Percentiles rank a stretch among this genome's conserved stretches.
Evolutionary conservation across 2,797 vertebrate genomes (phyloP).

Genomic region (Synaphobranchus kaupii): DNA sequence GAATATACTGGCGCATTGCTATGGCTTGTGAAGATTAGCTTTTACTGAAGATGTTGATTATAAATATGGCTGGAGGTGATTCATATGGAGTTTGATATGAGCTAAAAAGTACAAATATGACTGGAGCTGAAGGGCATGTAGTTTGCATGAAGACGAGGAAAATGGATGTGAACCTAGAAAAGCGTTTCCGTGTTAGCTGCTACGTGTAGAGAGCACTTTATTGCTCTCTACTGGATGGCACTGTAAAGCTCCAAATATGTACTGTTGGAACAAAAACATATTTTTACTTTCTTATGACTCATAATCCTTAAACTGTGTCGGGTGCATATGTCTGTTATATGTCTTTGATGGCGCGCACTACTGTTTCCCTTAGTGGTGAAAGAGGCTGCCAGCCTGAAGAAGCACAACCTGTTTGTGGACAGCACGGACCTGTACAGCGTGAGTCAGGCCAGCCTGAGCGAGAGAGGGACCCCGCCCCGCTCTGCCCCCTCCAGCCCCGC

Average conservation of each 20-base stretch:
- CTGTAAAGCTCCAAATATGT: background rate
- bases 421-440: constrained; percentile 76
- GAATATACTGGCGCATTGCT: background rate
- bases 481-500: constrained; percentile 77
- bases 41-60: background rate
- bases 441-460: constrained; percentile 84
- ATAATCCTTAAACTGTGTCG: background rate
- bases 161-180: background rate
- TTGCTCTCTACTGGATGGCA: constrained; percentile 6
- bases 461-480: constrained; percentile 69
- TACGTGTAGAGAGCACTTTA: background rate
- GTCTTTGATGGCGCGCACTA: background rate
- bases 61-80: background rate
- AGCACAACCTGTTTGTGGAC: constrained; percentile 84
- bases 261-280: background rate
- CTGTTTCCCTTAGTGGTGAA: constrained; percentile 75
- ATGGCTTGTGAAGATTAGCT: background rate
- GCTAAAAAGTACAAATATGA: background rate
- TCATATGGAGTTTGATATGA: background rate
- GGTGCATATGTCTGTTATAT: background rate
- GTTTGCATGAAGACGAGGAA: background rate
- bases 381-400: constrained; percentile 82
- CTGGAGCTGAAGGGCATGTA: background rate
- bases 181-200: background rate
- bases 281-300: background rate